Percentiles rank a stretch among this genome's conserved stretches.
Conservation (phyloP, 2,797 vertebrate genomes). For the Sebastes cheni region DNA sequence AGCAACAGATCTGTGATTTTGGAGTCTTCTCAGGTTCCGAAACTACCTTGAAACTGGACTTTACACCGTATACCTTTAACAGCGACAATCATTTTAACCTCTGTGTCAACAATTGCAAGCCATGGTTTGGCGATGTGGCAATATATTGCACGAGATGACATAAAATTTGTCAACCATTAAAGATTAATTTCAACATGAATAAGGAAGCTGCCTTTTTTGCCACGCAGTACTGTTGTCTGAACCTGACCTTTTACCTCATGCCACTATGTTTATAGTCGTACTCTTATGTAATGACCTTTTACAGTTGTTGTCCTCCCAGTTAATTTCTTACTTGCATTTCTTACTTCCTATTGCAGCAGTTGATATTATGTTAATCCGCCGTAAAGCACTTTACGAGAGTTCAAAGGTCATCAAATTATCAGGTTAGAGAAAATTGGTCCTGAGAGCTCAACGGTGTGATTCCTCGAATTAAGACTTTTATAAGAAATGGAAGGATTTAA, state of each 20-base stretch:
- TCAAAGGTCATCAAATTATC: background rate
- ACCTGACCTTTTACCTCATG: background rate
- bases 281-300: background rate
- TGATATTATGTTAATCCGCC: background rate
- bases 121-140: background rate
- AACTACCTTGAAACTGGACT: background rate
- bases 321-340: background rate
- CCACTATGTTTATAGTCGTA: background rate
- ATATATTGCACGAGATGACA: background rate
- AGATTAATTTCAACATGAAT: background rate
- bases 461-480: background rate
- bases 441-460: background rate
- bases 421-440: background rate
- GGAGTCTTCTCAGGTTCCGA: background rate
- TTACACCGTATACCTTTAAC: background rate
- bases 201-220: background rate
- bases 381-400: background rate
- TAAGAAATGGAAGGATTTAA: background rate
- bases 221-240: background rate
- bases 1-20: background rate
- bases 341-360: background rate
- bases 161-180: background rate
- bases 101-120: background rate
- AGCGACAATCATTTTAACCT: background rate
- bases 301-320: background rate